Evolutionary conservation across 2,113 vertebrate genomes (phyloP).

Genomic region (Callionymus lyra): DNA sequence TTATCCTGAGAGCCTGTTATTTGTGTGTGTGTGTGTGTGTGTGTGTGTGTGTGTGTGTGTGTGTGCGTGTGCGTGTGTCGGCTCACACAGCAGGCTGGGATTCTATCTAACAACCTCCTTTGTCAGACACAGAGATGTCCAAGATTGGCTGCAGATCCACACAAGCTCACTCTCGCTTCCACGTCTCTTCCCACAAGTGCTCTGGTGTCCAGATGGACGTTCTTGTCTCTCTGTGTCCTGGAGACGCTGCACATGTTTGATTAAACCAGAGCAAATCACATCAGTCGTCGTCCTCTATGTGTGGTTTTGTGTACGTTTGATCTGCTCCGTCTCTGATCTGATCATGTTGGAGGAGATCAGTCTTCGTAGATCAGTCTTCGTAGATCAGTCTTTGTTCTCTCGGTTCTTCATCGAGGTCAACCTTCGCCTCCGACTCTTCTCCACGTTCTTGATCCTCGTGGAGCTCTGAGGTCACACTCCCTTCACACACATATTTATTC

Average conservation of each 20-base stretch:
- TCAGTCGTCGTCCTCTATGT: conserved; percentile 41
- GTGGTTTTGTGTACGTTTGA: conserved; percentile 36
- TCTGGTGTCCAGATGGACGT: conserved; percentile 55
- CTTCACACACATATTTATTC: no score
- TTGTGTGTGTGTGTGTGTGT: conserved; percentile 29
- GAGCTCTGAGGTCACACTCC: no score
- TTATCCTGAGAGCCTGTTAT: conserved; percentile 55
- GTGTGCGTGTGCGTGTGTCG: conserved; percentile 38
- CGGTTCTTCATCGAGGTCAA: conserved; percentile 33
- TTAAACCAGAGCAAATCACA: conserved; percentile 48
- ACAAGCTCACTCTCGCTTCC: conserved; percentile 13
- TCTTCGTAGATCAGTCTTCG: conserved; percentile 68
- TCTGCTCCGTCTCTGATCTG: conserved; percentile 60
- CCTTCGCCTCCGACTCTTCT: no score
- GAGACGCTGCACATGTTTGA: conserved; percentile 31
- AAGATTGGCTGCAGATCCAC: conserved; percentile 54
- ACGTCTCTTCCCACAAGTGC: neutral
- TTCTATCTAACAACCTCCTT: conserved; percentile 52
- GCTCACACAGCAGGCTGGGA: conserved; percentile 39
- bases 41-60: conserved; percentile 5
- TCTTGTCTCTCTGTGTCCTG: conserved; percentile 60
- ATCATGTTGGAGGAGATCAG: conserved; percentile 62
- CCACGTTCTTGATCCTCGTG: no score
- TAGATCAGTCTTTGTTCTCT: conserved; percentile 60
- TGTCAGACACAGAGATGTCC: conserved; percentile 54